Conservation (phyloP, 2,113 vertebrate species). For the Deroptyus accipitrinus region DNA sequence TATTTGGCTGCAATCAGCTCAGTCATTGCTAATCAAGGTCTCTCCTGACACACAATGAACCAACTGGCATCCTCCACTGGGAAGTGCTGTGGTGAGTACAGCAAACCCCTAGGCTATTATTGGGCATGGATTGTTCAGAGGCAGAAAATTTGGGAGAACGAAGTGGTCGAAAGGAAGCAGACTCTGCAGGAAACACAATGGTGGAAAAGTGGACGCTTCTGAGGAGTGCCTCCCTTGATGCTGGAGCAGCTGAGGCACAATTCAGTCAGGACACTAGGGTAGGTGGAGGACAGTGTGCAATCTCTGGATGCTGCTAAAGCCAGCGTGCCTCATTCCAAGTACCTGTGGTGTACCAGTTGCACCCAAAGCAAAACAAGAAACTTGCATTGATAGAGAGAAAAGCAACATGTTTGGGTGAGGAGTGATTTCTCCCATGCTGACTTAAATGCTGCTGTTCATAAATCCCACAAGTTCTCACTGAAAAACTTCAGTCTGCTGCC, state of each 20-base stretch:
- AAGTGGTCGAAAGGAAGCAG: neutral
- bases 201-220: neutral
- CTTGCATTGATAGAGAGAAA: neutral
- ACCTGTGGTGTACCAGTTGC: neutral
- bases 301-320: neutral
- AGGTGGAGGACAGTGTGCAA: neutral
- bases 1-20: neutral
- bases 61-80: neutral
- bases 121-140: neutral
- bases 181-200: neutral
- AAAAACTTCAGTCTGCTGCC: neutral
- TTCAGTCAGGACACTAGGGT: neutral
- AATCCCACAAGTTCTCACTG: neutral
- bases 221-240: neutral
- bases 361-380: neutral
- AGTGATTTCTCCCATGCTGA: neutral
- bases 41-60: neutral
- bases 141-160: neutral
- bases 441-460: neutral
- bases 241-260: neutral
- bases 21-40: neutral
- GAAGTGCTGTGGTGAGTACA: neutral
- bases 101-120: neutral
- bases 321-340: neutral
- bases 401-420: neutral